A percentile compares a stretch with the other conserved stretches of the same genome.
These are phyloP conservation scores for Corella eumyota DNA, from an alignment of 23 tunicate genomes.

Conservation along the genomic window DNA sequence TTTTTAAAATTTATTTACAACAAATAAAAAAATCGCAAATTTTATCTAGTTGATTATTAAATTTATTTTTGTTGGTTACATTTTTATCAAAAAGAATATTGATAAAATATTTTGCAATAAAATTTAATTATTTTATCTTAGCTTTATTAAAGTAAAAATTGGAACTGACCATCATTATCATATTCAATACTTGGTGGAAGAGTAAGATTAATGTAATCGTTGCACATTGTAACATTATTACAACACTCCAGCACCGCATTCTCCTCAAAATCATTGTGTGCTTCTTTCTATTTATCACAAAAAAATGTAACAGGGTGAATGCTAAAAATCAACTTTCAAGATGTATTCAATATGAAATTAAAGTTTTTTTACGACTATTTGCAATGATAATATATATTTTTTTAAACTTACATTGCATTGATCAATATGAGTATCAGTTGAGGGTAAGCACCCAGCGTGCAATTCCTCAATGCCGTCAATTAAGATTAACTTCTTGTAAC, in stretches of 20 bases:
- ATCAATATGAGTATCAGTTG: slow-evolving; percentile 20
- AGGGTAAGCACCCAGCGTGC: slow-evolving; percentile 60
- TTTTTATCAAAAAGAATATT: too few relatives aligned
- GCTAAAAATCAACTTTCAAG: too few relatives aligned
- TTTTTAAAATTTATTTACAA: too few relatives aligned
- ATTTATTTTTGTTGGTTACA: too few relatives aligned
- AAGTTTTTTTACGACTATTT: background rate
- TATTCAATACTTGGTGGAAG: slow-evolving; percentile 15
- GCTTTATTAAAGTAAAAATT: background rate
- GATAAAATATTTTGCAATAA: background rate
- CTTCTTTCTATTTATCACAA: slow-evolving; percentile 16
- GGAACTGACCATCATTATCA: slow-evolving; percentile 3
- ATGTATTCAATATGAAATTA: background rate
- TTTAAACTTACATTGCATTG: slow-evolving; percentile 63
- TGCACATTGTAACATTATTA: slow-evolving; percentile 54
- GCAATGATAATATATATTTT: background rate
- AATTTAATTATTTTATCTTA: background rate
- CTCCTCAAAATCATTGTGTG: slow-evolving; percentile 26
- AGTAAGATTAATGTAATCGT: slow-evolving; percentile 31
- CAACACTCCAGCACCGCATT: slow-evolving; percentile 49
- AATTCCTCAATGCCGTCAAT: slow-evolving; percentile 34
- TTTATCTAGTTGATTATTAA: too few relatives aligned
- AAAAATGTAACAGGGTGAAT: background rate
- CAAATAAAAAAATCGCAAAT: too few relatives aligned
- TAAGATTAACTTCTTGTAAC: slow-evolving; percentile 25